Evolutionary conservation across 1,140 invertebrate species (phyloP), one percentile per base, ranked within the genome.

Genomic region (Temnothorax curvispinosus): DNA sequence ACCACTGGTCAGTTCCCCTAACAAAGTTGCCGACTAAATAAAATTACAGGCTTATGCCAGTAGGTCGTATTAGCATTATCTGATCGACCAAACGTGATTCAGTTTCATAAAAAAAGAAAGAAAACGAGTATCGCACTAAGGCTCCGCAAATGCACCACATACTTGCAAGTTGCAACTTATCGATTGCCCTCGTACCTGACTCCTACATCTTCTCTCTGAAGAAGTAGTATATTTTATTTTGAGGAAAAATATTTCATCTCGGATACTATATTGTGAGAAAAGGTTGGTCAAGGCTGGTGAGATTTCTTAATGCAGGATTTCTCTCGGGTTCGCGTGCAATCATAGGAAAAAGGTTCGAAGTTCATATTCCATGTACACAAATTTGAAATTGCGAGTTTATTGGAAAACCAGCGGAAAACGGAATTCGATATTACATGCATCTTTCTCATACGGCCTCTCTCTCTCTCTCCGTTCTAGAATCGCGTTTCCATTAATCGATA

Each of bases 21-120:
- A 60, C 72, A 58, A 72, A 35, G 52, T 85, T 50, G 52, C 62
- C 71, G 60, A 35, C 38, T 64, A 32, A 69, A 74, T 89, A 64
- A 89, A 90, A 84, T 89, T 89, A 84, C 58, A 27, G 72, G 8
- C n/a, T 87, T 69, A 21, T 32, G 62, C 77, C 56, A 77, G 54
- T 62, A 56, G 72, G 52, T 78, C 52, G 72, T 56, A 75, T 88
- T 88, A 88, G 41, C 71, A 41, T 69, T 89, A 82, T 82, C 86
- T 75, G 86, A 65, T 62, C 72, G 54, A 47, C 11, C 52, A 35
- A 62, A 69, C 78, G 50, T 56, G 50, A 71, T 47, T 67, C 85
- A 32, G 41, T 52, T 74, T 58, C 21, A 80, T 58, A 56, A 64
- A 78, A 56, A 64, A 60, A 9, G n/a, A 38, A 64, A 13, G 32